Conservation (phyloP, 1,140 invertebrate species). For the Euwallacea similis region DNA sequence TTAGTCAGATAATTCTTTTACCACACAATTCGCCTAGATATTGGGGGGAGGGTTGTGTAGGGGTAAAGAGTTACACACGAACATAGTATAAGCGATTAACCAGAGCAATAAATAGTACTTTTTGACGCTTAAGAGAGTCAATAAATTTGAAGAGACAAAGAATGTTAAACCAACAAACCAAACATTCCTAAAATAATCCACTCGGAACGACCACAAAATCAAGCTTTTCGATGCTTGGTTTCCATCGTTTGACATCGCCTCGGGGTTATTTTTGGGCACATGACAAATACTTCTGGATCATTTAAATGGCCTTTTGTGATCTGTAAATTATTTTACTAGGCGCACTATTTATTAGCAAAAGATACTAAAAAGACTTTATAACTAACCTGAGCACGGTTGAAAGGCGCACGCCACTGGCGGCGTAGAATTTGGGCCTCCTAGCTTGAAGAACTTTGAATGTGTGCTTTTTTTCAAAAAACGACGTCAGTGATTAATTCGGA, state of each 20-base stretch:
- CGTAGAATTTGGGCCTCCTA: too few relatives aligned
- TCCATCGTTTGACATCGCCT: constrained; percentile 8
- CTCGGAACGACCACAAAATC: constrained; percentile 12
- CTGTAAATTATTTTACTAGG: too few relatives aligned
- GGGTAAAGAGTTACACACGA: too few relatives aligned
- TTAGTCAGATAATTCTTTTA: too few relatives aligned
- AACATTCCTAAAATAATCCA: constrained; percentile 25
- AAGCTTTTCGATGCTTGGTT: constrained; percentile 12
- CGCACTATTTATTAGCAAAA: too few relatives aligned
- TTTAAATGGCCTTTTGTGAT: not conserved
- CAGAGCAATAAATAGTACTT: constrained; percentile 8
- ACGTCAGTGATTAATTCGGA: constrained; percentile 30
- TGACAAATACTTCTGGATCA: constrained; percentile 11
- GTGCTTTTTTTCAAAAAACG: constrained; percentile 18
- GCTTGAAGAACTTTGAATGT: too few relatives aligned
- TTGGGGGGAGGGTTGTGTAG: too few relatives aligned
- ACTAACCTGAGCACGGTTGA: too few relatives aligned
- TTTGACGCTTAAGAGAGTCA: constrained; percentile 13
- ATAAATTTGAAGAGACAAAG: constrained; percentile 21
- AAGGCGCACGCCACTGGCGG: too few relatives aligned
- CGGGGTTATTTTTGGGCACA: constrained; percentile 10
- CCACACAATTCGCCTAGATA: too few relatives aligned
- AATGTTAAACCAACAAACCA: constrained; percentile 20
- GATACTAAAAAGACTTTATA: too few relatives aligned
- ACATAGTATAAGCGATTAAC: not conserved